These are phyloP conservation scores for Campoletis raptor DNA, from an alignment of 2,888 invertebrate genomes.

Conservation along the genomic window DNA sequence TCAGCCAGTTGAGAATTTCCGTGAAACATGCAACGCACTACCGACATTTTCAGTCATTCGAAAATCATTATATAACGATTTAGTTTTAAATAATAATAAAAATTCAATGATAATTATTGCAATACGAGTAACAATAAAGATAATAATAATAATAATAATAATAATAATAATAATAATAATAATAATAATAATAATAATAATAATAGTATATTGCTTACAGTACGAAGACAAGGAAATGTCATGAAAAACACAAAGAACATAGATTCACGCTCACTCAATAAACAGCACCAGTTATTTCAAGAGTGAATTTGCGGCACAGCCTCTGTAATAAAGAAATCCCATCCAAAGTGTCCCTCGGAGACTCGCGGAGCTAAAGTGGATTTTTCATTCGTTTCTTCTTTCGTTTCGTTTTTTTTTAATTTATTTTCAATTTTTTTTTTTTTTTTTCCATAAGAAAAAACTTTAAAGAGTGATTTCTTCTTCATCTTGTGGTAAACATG, in stretches of 20 bases:
- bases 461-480: conserved; percentile 47
- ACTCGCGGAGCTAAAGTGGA: conserved; percentile 36
- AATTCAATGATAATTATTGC: conserved; percentile 52
- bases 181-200: conserved; percentile 24
- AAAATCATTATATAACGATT: conserved; percentile 35
- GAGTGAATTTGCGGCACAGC: conserved; percentile 53
- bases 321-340: conserved; percentile 48
- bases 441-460: conserved; percentile 27
- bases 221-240: conserved; percentile 35
- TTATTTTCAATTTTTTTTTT: conserved; percentile 1
- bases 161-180: conserved; percentile 39
- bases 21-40: background rate
- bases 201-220: conserved; percentile 14
- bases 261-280: conserved; percentile 54
- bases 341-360: conserved; percentile 16
- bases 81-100: conserved; percentile 31
- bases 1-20: background rate
- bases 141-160: conserved; percentile 54
- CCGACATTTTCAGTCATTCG: background rate
- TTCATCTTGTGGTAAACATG: conserved; percentile 50
- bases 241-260: conserved; percentile 47
- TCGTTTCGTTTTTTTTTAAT: conserved; percentile 1
- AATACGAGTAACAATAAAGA: conserved; percentile 47
- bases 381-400: conserved; percentile 18
- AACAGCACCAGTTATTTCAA: conserved; percentile 63